These are phyloP conservation scores for Xenopus petersii DNA, from an alignment of 2,797 vertebrate genomes.

Conservation along the genomic window DNA sequence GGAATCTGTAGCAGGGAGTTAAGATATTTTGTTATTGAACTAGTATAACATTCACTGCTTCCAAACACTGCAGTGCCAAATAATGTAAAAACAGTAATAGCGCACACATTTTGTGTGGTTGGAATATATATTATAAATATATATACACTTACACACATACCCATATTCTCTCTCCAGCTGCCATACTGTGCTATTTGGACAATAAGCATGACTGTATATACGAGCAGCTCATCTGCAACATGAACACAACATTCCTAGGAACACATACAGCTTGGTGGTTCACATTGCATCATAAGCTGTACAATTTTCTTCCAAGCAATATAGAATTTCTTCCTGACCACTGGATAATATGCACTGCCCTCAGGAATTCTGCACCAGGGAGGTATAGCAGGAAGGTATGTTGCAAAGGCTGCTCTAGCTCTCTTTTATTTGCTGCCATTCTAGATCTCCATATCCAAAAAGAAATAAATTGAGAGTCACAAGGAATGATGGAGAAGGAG, in stretches of 20 bases:
- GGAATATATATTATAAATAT: too few relatives aligned
- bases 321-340: conserved; percentile 38
- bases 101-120: background rate
- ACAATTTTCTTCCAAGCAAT: conserved; percentile 46
- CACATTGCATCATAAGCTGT: conserved; percentile 35
- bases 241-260: background rate
- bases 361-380: conserved; percentile 23
- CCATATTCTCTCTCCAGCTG: background rate
- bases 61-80: conserved; percentile 37
- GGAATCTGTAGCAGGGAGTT: background rate
- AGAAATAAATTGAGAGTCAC: conserved; percentile 3
- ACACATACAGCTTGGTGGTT: conserved; percentile 26
- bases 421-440: conserved; percentile 17
- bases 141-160: too few relatives aligned
- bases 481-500: background rate
- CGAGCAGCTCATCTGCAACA: conserved; percentile 10
- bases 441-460: conserved; percentile 12
- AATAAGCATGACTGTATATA: conserved; percentile 44
- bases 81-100: conserved; percentile 7
- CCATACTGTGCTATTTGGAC: conserved; percentile 23
- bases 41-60: background rate
- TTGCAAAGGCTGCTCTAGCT: conserved; percentile 2
- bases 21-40: conserved; percentile 11
- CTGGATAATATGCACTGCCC: conserved; percentile 3
- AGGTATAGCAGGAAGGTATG: background rate